Evolutionary conservation across 2,888 invertebrate species (phyloP).

Genomic region (Perizoma flavofasciatum): DNA sequence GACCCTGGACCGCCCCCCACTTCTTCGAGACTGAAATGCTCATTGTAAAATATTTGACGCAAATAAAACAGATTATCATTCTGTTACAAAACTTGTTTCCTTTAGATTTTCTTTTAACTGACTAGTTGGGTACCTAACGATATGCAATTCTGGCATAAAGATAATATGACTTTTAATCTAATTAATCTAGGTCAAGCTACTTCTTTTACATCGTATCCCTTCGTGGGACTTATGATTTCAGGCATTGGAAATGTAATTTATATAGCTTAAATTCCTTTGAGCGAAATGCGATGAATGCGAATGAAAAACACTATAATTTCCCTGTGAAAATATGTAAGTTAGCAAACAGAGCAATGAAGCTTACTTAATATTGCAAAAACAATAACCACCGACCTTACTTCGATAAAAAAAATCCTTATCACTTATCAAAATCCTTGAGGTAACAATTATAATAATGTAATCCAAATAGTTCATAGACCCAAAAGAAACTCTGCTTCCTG

Average conservation of each 20-base stretch:
- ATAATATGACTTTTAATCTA: not conserved
- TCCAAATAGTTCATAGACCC: slow-evolving; percentile 17
- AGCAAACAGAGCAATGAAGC: too few species aligned
- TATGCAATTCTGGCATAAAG: too few species aligned
- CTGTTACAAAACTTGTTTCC: slow-evolving; percentile 29
- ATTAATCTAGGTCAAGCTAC: too few species aligned
- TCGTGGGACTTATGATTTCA: too few species aligned
- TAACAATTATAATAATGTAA: slow-evolving; percentile 19
- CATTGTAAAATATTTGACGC: slow-evolving; percentile 42
- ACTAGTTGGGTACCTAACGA: not conserved
- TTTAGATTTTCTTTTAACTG: slow-evolving; percentile 7
- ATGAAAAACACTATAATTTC: too few species aligned
- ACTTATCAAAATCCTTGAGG: slow-evolving; percentile 23
- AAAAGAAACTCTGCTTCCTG: slow-evolving; percentile 41
- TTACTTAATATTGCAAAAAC: too few species aligned
- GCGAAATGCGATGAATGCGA: too few species aligned
- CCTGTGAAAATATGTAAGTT: too few species aligned
- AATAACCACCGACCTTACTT: too few species aligned
- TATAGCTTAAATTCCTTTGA: too few species aligned
- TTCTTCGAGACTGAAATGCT: slow-evolving; percentile 47
- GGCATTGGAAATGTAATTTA: too few species aligned
- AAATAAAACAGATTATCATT: slow-evolving; percentile 52
- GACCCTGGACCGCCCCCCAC: slow-evolving; percentile 34
- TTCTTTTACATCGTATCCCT: too few species aligned
- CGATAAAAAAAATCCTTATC: not conserved